Evolutionary conservation across 2,797 vertebrate genomes (phyloP).

Genomic region (Melanotaenia trifasciata): DNA sequence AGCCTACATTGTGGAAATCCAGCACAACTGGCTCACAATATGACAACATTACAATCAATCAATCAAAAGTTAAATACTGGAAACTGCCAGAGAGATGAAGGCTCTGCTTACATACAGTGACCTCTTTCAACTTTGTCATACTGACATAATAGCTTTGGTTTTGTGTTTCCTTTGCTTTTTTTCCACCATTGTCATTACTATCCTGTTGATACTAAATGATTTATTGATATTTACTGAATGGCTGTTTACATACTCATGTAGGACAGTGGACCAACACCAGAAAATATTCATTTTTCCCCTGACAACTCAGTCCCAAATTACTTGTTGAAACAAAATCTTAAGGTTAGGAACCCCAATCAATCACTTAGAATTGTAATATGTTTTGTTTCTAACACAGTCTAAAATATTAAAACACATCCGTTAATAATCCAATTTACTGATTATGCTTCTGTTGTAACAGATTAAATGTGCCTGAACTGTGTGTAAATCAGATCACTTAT

Average conservation of each 20-base stretch:
- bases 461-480: slow-evolving; percentile 16
- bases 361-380: not conserved
- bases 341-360: not conserved
- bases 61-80: not conserved
- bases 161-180: too few species aligned
- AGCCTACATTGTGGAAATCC: not conserved
- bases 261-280: too few species aligned
- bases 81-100: slow-evolving; percentile 1
- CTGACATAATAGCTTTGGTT: too few species aligned
- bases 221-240: too few species aligned
- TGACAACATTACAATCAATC: not conserved
- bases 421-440: slow-evolving; percentile 3
- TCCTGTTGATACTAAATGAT: too few species aligned
- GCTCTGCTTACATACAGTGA: too few species aligned
- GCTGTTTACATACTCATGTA: too few species aligned
- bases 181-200: too few species aligned
- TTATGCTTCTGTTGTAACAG: slow-evolving; percentile 12
- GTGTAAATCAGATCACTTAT: slow-evolving; percentile 20
- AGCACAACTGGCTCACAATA: not conserved
- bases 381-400: not conserved
- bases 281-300: too few species aligned
- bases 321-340: not conserved
- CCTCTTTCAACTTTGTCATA: too few species aligned
- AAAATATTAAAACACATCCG: slow-evolving; percentile 9
- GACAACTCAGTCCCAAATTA: too few species aligned